phyloP scores from a whole-genome alignment of 2,888 invertebrate genomes.

The Cephus pygmeus region DNA sequence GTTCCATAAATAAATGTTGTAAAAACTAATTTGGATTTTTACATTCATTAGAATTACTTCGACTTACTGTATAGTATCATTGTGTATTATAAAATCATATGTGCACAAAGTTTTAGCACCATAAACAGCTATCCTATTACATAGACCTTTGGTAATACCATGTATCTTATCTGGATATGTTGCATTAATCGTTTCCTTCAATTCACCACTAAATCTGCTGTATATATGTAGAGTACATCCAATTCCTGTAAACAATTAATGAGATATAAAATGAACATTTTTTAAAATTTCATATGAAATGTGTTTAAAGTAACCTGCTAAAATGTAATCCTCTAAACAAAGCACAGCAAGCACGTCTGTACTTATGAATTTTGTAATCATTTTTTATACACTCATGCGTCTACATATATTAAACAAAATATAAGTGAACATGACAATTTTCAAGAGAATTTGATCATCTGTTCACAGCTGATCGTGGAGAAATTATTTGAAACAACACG shows the following conservation, averaged over 20 bases:
- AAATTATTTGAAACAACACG: background rate
- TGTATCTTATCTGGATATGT: slow-evolving; percentile 54
- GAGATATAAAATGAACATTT: slow-evolving; percentile 13
- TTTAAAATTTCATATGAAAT: slow-evolving; percentile 8
- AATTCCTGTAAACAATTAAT: slow-evolving; percentile 43
- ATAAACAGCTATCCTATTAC: slow-evolving; percentile 49
- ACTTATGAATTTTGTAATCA: slow-evolving; percentile 39
- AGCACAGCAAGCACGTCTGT: slow-evolving; percentile 54
- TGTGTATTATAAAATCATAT: slow-evolving; percentile 34
- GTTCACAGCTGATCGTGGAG: background rate
- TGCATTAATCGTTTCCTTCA: slow-evolving; percentile 38
- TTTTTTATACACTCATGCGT: slow-evolving; percentile 11
- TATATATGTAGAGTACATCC: slow-evolving; percentile 45
- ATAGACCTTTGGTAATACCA: slow-evolving; percentile 44
- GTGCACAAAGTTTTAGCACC: slow-evolving; percentile 50
- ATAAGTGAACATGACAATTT: background rate
- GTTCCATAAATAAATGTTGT: background rate
- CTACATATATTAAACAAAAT: background rate
- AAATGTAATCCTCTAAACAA: slow-evolving; percentile 42
- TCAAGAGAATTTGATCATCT: background rate
- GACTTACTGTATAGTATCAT: slow-evolving; percentile 37
- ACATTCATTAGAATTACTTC: slow-evolving; percentile 1
- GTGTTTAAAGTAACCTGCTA: slow-evolving; percentile 46
- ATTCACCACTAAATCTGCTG: slow-evolving; percentile 28
- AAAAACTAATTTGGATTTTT: background rate